These are phyloP conservation scores for Brachionus asplanchnoidis DNA, from an alignment of 1,140 invertebrate species.

Conservation along the genomic window DNA sequence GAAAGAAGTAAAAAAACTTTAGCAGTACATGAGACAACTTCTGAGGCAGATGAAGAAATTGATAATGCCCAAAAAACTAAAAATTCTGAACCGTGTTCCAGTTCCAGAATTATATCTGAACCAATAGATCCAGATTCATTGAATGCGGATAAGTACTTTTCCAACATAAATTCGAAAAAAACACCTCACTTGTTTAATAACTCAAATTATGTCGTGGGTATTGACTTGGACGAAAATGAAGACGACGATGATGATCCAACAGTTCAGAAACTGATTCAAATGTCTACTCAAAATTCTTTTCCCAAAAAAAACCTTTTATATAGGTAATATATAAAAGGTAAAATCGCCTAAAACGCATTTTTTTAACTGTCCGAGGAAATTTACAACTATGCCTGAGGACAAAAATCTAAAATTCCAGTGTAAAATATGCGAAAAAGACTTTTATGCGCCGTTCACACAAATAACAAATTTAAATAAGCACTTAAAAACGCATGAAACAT, in stretches of 20 bases:
- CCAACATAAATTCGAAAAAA: not conserved
- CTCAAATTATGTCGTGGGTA: not conserved
- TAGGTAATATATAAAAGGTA: not conserved
- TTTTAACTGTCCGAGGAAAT: not conserved
- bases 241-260: not conserved
- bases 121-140: no score
- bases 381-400: not conserved
- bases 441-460: not conserved
- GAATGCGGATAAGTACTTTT: not conserved
- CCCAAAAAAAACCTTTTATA: not conserved
- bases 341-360: not conserved
- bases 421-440: not conserved
- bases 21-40: no score
- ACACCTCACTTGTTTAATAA: not conserved
- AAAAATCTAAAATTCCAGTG: not conserved
- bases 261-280: not conserved
- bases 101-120: no score
- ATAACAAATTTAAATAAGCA: constrained; percentile 2
- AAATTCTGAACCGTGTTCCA: no score
- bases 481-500: not conserved
- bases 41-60: no score
- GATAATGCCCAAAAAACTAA: no score
- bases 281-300: not conserved
- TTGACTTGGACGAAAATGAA: not conserved
- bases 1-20: no score